Percentiles rank a stretch among this genome's conserved stretches.
phyloP scores from a whole-genome alignment of 1,140 invertebrate genomes.

The Apocrypta bakeri region DNA sequence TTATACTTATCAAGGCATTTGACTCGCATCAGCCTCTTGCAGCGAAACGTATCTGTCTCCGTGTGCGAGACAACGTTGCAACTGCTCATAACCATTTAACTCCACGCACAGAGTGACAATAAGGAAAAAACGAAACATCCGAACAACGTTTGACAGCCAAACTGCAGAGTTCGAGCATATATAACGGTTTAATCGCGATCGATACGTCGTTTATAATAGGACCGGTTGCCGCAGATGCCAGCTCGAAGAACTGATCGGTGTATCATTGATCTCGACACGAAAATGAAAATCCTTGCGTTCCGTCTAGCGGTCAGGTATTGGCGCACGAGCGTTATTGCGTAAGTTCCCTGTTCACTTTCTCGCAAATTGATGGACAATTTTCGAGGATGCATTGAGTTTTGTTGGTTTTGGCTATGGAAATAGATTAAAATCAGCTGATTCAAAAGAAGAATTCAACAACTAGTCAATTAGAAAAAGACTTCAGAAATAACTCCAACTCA shows the following conservation, averaged over 20 bases:
- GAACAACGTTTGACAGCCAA: neutral
- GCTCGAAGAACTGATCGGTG: neutral
- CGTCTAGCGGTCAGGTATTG: neutral
- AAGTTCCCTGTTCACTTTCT: neutral
- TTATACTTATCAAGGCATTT: neutral
- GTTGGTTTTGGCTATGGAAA: no score
- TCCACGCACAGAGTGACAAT: neutral
- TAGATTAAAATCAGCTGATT: no score
- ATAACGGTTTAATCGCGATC: neutral
- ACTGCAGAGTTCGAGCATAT: neutral
- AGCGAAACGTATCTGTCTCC: neutral
- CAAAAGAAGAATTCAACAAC: no score
- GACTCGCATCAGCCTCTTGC: neutral
- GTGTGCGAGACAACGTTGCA: no score
- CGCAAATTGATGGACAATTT: neutral
- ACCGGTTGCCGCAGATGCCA: neutral
- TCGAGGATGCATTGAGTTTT: neutral
- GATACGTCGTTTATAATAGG: slow-evolving; percentile 10
- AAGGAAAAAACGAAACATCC: neutral
- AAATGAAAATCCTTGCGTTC: neutral
- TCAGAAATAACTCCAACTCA: no score
- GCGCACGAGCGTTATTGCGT: slow-evolving; percentile 1
- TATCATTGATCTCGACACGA: slow-evolving; percentile 18
- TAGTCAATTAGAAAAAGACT: no score
- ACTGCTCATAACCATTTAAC: neutral